Evolutionary conservation across 2,797 vertebrate genomes (phyloP), one percentile per base, ranked within the genome.

Genomic region (Girardinus metallicus): DNA sequence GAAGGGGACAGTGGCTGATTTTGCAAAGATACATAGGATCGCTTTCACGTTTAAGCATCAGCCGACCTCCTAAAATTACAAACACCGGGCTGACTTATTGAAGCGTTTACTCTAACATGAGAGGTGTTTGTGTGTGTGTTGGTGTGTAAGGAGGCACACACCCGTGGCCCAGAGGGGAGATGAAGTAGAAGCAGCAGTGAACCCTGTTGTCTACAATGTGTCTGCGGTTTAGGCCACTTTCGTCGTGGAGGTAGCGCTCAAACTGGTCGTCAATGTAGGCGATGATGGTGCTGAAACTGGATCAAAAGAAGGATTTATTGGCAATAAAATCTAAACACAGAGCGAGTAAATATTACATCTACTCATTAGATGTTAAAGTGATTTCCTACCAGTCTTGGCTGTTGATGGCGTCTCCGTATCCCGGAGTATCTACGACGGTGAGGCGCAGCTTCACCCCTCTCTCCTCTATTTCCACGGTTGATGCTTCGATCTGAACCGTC

Each of bases 131-230:
- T 16, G 4, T 60, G 53, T 79, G 9, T 1, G 4, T 31, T 66
- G 0, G 8, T 41, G n/a, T n/a, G 3, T 1, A 6, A 12, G 36
- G n/a, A 18, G 43, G 51, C 26, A 83, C 96, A 81, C 89, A 99
- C 98, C 99, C 98, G 0, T 99, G 99, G n/a, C 99, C 98, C 53
- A 99, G 97, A 0, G 99, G 98, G 10, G 99, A 99, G 88, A 99
- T 99, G 87, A 99, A 99, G 90, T 99, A 99, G 93, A 99, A 99
- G 94, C 99, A 99, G 93, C 99, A 99, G 90, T 99, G 99, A 83
- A 99, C 98, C 5, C 99, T 94, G 86, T 99, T 99, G 90, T 99
- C 99, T 18, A 99, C 93, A 47, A 99, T 99, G 91, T 99, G 98
- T 6, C 98, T 94, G 26, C 98, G 95, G 90, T 99, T 99, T 75